Evolutionary conservation across 2,888 invertebrate genomes (phyloP).

Genomic region (Ochropleura leucogaster): DNA sequence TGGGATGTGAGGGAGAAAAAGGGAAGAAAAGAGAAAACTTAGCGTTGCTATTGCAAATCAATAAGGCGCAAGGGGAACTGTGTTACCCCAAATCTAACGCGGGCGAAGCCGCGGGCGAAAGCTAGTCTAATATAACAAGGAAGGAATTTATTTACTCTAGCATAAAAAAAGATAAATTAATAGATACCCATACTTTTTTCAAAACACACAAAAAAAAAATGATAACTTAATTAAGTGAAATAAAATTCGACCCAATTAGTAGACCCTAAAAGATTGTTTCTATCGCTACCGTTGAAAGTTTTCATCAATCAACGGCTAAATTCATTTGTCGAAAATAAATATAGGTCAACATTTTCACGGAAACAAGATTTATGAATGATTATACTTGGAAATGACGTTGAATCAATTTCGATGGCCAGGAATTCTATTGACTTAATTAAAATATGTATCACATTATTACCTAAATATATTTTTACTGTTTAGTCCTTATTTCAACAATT

Average conservation of each 20-base stretch:
- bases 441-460: not conserved
- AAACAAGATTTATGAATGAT: not conserved
- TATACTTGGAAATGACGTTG: not conserved
- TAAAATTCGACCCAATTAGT: slow-evolving; percentile 38
- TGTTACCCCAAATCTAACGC: too few species aligned
- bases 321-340: slow-evolving; percentile 24
- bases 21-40: too few species aligned
- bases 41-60: too few species aligned
- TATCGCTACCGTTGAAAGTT: slow-evolving; percentile 35
- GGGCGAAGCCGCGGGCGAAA: not conserved
- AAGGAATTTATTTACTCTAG: not conserved
- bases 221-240: slow-evolving; percentile 22
- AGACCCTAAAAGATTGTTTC: slow-evolving; percentile 13
- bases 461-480: not conserved
- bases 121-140: not conserved
- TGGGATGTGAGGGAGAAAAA: too few species aligned
- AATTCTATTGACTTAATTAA: not conserved
- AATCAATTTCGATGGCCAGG: too few species aligned
- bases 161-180: not conserved
- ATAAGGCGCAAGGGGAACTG: too few species aligned
- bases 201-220: not conserved
- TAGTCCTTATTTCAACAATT: not conserved
- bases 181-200: not conserved
- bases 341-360: not conserved
- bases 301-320: slow-evolving; percentile 40